phyloP scores from a whole-genome alignment of 2,797 vertebrate species.

The Rhabdophis nuchalis region DNA sequence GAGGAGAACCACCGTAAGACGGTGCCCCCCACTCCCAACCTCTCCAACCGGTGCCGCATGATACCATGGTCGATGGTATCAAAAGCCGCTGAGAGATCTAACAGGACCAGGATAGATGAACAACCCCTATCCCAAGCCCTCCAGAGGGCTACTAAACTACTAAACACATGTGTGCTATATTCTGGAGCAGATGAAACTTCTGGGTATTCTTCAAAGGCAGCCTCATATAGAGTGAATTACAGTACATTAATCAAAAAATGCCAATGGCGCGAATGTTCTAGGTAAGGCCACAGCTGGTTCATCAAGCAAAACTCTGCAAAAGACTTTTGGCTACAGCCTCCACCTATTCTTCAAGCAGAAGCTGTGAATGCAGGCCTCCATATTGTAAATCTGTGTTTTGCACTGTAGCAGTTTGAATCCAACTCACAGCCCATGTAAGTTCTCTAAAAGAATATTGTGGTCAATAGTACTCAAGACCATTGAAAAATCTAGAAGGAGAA shows the following conservation, averaged over 20 bases:
- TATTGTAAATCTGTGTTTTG: neutral
- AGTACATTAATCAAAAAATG: neutral
- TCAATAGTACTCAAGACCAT: neutral
- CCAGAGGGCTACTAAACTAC: no score
- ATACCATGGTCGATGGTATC: no score
- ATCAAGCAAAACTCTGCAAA: neutral
- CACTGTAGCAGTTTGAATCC: neutral
- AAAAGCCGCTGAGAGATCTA: no score
- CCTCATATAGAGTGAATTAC: neutral
- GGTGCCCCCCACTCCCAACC: no score
- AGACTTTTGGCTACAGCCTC: neutral
- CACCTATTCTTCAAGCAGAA: neutral
- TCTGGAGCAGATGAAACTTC: neutral
- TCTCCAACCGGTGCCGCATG: no score
- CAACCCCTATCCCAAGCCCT: no score
- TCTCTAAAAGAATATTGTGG: neutral
- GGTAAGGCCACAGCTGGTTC: neutral
- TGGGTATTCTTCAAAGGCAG: neutral
- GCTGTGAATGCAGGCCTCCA: neutral
- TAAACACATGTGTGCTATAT: neutral
- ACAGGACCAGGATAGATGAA: no score
- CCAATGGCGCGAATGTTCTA: neutral
- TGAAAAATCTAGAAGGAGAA: neutral
- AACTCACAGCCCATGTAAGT: neutral
- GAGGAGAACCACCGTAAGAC: no score